Conservation (phyloP, 2,797 vertebrate species). For the Balearica regulorum region DNA sequence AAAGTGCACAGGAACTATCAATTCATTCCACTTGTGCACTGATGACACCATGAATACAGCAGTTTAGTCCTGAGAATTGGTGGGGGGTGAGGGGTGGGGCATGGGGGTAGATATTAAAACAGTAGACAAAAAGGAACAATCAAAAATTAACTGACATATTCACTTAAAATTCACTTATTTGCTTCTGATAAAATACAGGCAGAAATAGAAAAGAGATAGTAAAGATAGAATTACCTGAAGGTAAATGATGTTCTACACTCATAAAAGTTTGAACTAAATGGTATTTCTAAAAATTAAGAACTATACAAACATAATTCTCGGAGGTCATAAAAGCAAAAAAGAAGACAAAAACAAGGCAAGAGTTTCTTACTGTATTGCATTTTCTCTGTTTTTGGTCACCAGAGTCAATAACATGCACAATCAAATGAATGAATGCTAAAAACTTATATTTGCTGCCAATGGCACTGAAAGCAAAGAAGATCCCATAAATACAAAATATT, state of each 20-base stretch:
- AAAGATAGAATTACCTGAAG: neutral
- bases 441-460: neutral
- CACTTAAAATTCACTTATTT: neutral
- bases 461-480: neutral
- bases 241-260: neutral
- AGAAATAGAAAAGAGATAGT: neutral
- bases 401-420: neutral
- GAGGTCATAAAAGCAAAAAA: neutral
- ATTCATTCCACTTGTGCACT: neutral
- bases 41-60: neutral
- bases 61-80: neutral
- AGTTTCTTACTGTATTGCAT: neutral
- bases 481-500: neutral
- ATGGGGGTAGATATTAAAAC: neutral
- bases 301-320: neutral
- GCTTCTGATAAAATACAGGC: neutral
- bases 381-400: neutral
- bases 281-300: neutral
- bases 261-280: neutral
- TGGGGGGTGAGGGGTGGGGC: too few relatives aligned
- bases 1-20: neutral
- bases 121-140: neutral
- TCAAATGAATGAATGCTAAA: neutral
- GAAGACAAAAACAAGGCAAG: neutral
- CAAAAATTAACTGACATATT: neutral